Conservation (phyloP, 1,140 invertebrate species). For the Eciton burchellii region DNA sequence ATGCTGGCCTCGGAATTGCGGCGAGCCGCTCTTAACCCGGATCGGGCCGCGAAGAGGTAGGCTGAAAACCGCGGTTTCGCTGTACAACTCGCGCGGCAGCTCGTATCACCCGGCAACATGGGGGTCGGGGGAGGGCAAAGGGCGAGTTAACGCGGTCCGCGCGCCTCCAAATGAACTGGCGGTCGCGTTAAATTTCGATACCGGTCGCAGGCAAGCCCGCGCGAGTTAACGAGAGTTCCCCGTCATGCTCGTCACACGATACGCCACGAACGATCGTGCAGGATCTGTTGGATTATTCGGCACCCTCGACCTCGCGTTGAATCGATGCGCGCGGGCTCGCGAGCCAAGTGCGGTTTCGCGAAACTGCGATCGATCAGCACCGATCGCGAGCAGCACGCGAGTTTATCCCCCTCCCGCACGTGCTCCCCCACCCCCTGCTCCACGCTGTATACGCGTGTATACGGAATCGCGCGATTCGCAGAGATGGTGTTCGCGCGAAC, state of each 20-base stretch:
- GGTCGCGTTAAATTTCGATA: conserved; percentile 31
- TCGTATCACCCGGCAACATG: conserved; percentile 29
- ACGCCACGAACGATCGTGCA: not conserved
- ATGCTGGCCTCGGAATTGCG: conserved; percentile 62
- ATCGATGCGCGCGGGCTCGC: not conserved
- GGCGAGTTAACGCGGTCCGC: conserved; percentile 40
- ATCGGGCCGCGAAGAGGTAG: conserved; percentile 57
- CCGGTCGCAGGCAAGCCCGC: conserved; percentile 10
- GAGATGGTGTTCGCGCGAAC: not conserved
- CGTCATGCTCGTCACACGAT: conserved; percentile 1
- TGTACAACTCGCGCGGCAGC: conserved; percentile 14
- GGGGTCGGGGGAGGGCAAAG: no score
- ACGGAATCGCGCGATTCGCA: conserved; percentile 20
- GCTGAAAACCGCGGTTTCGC: conserved; percentile 53
- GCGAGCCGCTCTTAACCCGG: conserved; percentile 61
- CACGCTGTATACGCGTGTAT: not conserved
- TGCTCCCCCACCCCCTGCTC: no score
- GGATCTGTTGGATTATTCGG: no score
- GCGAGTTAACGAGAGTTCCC: conserved; percentile 6
- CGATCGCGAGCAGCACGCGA: not conserved
- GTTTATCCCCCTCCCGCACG: not conserved
- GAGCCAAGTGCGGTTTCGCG: conserved; percentile 19
- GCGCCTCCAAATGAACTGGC: conserved; percentile 32
- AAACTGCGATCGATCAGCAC: conserved; percentile 10
- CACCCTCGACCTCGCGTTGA: not conserved